A percentile compares a stretch with the other conserved stretches of the same genome.
phyloP scores from a whole-genome alignment of 2,113 vertebrate species.

The Ptychochromis oligacanthus region DNA sequence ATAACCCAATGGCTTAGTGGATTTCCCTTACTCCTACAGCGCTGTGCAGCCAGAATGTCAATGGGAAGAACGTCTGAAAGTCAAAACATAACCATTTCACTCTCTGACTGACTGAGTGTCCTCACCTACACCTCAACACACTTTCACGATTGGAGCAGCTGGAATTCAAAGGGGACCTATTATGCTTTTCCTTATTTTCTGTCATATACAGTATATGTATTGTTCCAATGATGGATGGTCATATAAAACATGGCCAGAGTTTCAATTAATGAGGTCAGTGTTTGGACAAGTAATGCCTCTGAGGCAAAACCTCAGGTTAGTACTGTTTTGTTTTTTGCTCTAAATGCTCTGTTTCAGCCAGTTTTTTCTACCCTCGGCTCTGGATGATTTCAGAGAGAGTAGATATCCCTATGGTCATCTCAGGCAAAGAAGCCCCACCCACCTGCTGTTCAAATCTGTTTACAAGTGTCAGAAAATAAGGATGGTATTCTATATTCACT shows the following conservation, averaged over 20 bases:
- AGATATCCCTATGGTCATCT: not conserved
- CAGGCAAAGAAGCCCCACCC: too few species aligned
- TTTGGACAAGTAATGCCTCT: not conserved
- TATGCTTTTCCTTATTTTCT: not conserved
- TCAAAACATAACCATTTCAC: conserved; percentile 34
- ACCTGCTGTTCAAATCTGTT: not conserved
- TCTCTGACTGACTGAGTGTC: conserved; percentile 1
- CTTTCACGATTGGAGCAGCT: conserved; percentile 22
- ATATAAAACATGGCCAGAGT: not conserved
- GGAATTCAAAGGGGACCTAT: not conserved
- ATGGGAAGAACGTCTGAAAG: conserved; percentile 42
- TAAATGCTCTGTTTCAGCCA: not conserved
- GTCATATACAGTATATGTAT: too few species aligned
- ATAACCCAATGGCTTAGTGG: conserved; percentile 52
- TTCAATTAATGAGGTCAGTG: not conserved
- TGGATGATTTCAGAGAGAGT: not conserved
- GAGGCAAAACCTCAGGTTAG: not conserved
- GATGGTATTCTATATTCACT: not conserved
- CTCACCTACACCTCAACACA: not conserved
- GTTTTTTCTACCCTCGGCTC: not conserved
- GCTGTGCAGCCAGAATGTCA: conserved; percentile 51
- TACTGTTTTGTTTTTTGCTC: not conserved
- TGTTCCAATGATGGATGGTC: not conserved
- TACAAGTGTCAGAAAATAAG: not conserved
- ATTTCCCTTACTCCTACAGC: conserved; percentile 36